Percentiles rank a stretch among this genome's conserved stretches.
Evolutionary conservation across 2,113 vertebrate species (phyloP).

Genomic region (Megaleporinus macrocephalus): DNA sequence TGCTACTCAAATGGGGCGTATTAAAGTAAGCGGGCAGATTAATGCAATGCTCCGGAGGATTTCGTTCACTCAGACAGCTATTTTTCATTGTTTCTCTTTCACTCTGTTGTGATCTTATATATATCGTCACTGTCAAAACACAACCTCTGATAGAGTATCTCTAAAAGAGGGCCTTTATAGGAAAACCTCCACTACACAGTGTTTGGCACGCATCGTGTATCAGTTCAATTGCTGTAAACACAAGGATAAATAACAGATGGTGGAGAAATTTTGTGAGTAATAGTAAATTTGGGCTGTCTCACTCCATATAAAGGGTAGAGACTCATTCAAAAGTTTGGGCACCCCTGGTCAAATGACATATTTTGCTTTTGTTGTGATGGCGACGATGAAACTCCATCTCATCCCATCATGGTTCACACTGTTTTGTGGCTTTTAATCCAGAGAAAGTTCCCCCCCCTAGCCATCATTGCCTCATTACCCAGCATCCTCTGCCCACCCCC

Average conservation of each 20-base stretch:
- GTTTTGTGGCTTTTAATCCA: neutral
- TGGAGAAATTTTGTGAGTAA: too few relatives aligned
- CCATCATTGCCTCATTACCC: constrained; percentile 34
- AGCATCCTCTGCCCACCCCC: constrained; percentile 17
- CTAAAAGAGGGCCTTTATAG: neutral
- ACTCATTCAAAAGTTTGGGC: too few relatives aligned
- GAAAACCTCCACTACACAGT: too few relatives aligned
- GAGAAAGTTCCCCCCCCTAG: constrained; percentile 21
- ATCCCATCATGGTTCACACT: neutral
- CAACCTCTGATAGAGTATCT: neutral
- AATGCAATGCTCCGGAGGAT: constrained; percentile 20
- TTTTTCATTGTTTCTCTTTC: neutral
- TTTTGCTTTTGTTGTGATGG: neutral
- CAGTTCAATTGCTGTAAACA: too few relatives aligned
- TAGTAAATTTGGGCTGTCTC: too few relatives aligned
- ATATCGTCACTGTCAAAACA: neutral
- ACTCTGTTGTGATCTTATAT: neutral
- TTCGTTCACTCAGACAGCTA: neutral
- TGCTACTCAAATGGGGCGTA: neutral
- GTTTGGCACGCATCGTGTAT: too few relatives aligned
- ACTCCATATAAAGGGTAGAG: too few relatives aligned
- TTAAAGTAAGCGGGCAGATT: neutral
- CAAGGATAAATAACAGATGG: too few relatives aligned
- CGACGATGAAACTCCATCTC: neutral
- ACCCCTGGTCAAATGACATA: too few relatives aligned